These are phyloP conservation scores for Atherix ibis DNA, from an alignment of 2,888 invertebrate genomes.

Conservation along the genomic window DNA sequence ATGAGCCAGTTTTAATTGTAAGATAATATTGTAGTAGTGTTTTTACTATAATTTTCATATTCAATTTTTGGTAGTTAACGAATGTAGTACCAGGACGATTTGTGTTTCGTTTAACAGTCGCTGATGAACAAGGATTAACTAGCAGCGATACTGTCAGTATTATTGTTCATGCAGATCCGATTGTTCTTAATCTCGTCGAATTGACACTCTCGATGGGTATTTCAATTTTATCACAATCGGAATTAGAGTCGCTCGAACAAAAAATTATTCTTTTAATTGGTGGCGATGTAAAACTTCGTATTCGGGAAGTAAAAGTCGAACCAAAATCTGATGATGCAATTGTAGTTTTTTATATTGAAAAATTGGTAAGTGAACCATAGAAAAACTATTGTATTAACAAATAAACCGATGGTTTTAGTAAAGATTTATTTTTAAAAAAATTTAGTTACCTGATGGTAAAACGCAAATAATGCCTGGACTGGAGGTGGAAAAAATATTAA, in stretches of 20 bases:
- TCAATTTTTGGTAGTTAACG: too few species aligned
- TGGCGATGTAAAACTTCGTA: slow-evolving; percentile 51
- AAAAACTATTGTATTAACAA: slow-evolving; percentile 3
- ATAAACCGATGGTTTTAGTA: background rate
- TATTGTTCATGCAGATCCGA: slow-evolving; percentile 62
- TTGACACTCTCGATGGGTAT: slow-evolving; percentile 64
- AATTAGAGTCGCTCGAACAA: slow-evolving; percentile 51
- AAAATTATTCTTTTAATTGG: slow-evolving; percentile 64
- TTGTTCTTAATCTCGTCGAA: slow-evolving; percentile 61
- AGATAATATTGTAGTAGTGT: slow-evolving; percentile 15
- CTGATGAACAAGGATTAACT: slow-evolving; percentile 74
- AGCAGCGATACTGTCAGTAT: slow-evolving; percentile 71
- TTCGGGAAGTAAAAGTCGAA: slow-evolving; percentile 41
- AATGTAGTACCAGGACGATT: slow-evolving; percentile 77
- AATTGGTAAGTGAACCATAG: slow-evolving; percentile 32
- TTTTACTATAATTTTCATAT: too few species aligned
- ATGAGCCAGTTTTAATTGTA: slow-evolving; percentile 59
- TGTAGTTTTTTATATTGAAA: slow-evolving; percentile 51
- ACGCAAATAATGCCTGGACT: slow-evolving; percentile 37
- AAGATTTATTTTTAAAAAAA: background rate
- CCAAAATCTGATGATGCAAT: slow-evolving; percentile 44
- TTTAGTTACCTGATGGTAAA: slow-evolving; percentile 20
- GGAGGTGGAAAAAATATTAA: slow-evolving; percentile 47
- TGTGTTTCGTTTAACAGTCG: slow-evolving; percentile 76
- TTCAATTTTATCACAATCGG: slow-evolving; percentile 44